These are phyloP conservation scores for Nemurella pictetii DNA, from an alignment of 2,888 invertebrate species.

Conservation along the genomic window DNA sequence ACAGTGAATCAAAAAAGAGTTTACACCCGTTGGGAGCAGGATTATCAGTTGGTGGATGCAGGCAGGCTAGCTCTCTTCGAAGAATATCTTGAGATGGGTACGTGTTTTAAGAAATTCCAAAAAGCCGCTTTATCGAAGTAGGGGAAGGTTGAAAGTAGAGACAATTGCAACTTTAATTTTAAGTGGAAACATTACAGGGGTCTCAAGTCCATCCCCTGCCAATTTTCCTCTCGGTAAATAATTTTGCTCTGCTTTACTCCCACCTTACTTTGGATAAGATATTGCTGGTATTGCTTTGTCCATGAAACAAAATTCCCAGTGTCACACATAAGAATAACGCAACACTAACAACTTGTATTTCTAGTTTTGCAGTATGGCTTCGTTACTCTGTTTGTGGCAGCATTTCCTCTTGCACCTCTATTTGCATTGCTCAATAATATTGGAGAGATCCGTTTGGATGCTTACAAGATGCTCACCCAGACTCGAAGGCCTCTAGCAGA, in stretches of 20 bases:
- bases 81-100: slow-evolving; percentile 98
- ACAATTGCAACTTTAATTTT: too few species aligned
- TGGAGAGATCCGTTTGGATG: slow-evolving; percentile 91
- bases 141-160: too few species aligned
- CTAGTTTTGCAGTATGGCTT: slow-evolving; percentile 96
- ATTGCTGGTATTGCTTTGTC: too few species aligned
- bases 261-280: too few species aligned
- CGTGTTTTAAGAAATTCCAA: slow-evolving; percentile 49
- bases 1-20: slow-evolving; percentile 70
- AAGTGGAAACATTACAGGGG: too few species aligned
- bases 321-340: neutral
- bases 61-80: slow-evolving; percentile 89
- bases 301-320: too few species aligned
- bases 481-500: slow-evolving; percentile 86
- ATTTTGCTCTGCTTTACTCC: too few species aligned
- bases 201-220: too few species aligned
- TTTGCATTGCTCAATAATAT: slow-evolving; percentile 95
- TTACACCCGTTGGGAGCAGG: slow-evolving; percentile 90
- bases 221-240: too few species aligned
- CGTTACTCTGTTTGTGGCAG: slow-evolving; percentile 95
- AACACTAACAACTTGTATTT: slow-evolving; percentile 38
- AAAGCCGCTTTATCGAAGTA: too few species aligned
- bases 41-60: slow-evolving; percentile 89
- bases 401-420: slow-evolving; percentile 93
- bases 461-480: slow-evolving; percentile 96